Percentiles rank a stretch among this genome's conserved stretches.
Evolutionary conservation across 2,797 vertebrate species (phyloP).

Genomic region (Knipowitschia caucasica): DNA sequence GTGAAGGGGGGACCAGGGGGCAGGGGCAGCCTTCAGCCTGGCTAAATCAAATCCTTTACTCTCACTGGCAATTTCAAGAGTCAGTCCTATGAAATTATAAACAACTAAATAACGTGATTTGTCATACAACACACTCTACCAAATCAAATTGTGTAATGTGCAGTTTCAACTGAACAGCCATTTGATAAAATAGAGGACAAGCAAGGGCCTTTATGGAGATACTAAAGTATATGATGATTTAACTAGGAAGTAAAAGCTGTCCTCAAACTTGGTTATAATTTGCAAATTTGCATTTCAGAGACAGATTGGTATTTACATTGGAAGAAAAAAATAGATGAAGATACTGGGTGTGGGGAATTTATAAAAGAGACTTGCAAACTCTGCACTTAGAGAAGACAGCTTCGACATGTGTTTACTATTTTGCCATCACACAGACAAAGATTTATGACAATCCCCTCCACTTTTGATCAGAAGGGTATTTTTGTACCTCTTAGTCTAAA

Average conservation of each 20-base stretch:
- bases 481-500: conserved; percentile 46
- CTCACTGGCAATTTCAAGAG: conserved; percentile 27
- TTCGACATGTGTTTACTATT: conserved; percentile 68
- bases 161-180: not conserved
- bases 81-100: too few species aligned
- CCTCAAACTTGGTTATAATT: conserved; percentile 21
- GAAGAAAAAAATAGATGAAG: conserved; percentile 14
- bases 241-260: too few species aligned
- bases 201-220: not conserved
- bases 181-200: not conserved
- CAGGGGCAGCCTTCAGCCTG: conserved; percentile 14
- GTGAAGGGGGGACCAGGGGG: conserved; percentile 7
- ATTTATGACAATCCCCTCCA: conserved; percentile 59
- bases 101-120: too few species aligned
- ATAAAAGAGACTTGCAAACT: conserved; percentile 33
- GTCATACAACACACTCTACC: too few species aligned
- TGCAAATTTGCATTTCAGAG: conserved; percentile 25
- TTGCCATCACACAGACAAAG: conserved; percentile 54
- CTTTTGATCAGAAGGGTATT: conserved; percentile 63
- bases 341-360: conserved; percentile 40
- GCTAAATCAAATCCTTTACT: conserved; percentile 20
- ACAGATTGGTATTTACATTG: conserved; percentile 34
- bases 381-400: conserved; percentile 41
- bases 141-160: too few species aligned
- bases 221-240: not conserved